Percentiles rank a stretch among this genome's conserved stretches.
phyloP scores from a whole-genome alignment of 2,888 invertebrate species.

The Cheilosia grossa region DNA sequence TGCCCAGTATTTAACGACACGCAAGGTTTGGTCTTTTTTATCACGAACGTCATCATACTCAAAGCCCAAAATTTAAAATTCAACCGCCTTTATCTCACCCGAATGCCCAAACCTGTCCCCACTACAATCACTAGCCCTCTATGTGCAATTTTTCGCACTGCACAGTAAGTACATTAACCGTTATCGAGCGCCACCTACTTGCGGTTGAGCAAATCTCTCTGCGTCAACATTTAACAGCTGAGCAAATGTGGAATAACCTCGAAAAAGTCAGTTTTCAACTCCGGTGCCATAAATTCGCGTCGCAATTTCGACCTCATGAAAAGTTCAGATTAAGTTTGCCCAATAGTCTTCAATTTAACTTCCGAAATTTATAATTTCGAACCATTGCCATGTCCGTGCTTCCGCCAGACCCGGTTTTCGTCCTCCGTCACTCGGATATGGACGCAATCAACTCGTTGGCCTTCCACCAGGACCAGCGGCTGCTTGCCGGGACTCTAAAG shows the following conservation, averaged over 20 bases:
- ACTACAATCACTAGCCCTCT: neutral
- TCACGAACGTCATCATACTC: no score
- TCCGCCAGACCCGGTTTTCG: constrained; percentile 89
- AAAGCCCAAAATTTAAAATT: neutral
- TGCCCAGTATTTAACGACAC: no score
- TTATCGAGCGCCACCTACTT: constrained; percentile 8
- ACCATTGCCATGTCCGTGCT: constrained; percentile 86
- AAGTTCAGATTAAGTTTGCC: constrained; percentile 25
- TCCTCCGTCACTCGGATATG: constrained; percentile 88
- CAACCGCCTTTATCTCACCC: neutral
- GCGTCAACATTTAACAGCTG: constrained; percentile 51
- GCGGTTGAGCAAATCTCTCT: neutral
- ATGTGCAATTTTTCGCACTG: no score
- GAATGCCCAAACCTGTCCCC: neutral
- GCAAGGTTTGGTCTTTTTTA: no score
- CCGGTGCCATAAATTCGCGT: constrained; percentile 60
- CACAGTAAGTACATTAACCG: neutral
- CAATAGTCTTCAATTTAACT: constrained; percentile 18
- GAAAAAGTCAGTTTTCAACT: constrained; percentile 53
- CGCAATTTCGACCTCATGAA: constrained; percentile 54
- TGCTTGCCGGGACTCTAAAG: constrained; percentile 89
- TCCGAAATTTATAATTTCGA: constrained; percentile 34
- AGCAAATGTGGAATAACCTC: neutral
- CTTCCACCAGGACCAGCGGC: constrained; percentile 87
- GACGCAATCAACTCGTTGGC: constrained; percentile 89